A percentile compares a stretch with the other conserved stretches of the same genome.
Conservation (phyloP, 1,140 invertebrate species). For the Drosophila nigromelanica region DNA sequence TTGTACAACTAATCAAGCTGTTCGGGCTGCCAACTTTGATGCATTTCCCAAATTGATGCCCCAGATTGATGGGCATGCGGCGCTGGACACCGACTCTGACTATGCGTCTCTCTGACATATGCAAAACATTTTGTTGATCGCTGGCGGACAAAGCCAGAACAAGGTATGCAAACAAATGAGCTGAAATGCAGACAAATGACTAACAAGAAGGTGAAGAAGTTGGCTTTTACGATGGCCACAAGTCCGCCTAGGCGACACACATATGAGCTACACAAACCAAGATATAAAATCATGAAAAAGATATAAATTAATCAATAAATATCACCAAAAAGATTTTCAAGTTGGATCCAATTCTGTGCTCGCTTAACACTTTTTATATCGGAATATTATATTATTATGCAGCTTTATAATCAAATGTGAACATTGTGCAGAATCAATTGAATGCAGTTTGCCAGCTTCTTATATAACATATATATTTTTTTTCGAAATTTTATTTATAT, state of each 20-base stretch:
- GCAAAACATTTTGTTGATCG: conserved; percentile 74
- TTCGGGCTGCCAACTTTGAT: conserved; percentile 76
- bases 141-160: conserved; percentile 25
- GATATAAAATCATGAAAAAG: too few relatives aligned
- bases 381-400: too few relatives aligned
- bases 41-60: conserved; percentile 80
- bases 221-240: conserved; percentile 29
- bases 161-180: conserved; percentile 60
- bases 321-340: too few relatives aligned
- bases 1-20: conserved; percentile 76
- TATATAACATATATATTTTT: too few relatives aligned
- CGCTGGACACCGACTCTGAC: conserved; percentile 29
- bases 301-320: too few relatives aligned
- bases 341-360: too few relatives aligned
- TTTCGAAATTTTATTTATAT: too few relatives aligned
- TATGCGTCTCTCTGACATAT: conserved; percentile 65
- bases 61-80: conserved; percentile 53
- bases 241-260: conserved; percentile 4
- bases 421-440: too few relatives aligned
- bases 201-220: conserved; percentile 62
- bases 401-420: too few relatives aligned
- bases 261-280: background rate
- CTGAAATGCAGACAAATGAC: conserved; percentile 73
- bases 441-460: too few relatives aligned
- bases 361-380: too few relatives aligned